A percentile compares a stretch with the other conserved stretches of the same genome.
Evolutionary conservation across 2,113 vertebrate genomes (phyloP).

Genomic region (Casuarius casuarius): DNA sequence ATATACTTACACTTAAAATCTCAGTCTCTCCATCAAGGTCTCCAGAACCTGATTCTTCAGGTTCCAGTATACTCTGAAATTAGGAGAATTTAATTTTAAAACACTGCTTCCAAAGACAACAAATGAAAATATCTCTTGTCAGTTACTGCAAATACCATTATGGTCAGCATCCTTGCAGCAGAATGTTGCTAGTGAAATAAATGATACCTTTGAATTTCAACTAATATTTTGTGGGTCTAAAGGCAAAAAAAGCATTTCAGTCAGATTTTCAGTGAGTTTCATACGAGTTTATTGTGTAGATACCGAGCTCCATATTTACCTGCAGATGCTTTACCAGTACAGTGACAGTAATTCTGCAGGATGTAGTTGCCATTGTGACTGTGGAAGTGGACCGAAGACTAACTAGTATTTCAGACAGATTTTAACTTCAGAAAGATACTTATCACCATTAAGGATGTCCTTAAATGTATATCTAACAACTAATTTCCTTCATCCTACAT

Average conservation of each 20-base stretch:
- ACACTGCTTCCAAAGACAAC: neutral
- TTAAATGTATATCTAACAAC: neutral
- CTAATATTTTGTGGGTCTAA: neutral
- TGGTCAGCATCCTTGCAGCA: neutral
- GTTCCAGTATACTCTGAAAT: constrained; percentile 78
- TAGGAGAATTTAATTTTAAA: neutral
- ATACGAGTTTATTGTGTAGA: neutral
- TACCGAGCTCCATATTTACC: neutral
- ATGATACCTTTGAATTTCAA: neutral
- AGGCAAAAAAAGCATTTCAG: neutral
- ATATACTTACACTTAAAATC: constrained; percentile 71
- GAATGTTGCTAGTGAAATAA: neutral
- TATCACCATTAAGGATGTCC: neutral
- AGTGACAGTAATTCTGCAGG: neutral
- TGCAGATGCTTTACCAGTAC: neutral
- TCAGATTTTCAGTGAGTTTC: neutral
- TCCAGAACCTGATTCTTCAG: constrained; percentile 81
- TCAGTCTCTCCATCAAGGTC: constrained; percentile 37
- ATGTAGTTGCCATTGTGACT: neutral
- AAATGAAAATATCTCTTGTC: neutral
- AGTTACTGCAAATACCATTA: neutral
- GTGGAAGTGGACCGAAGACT: neutral
- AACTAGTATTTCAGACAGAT: neutral
- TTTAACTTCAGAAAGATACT: neutral
- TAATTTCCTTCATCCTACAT: neutral